Conservation (phyloP, 2,888 invertebrate species). For the Clivina fossor region DNA sequence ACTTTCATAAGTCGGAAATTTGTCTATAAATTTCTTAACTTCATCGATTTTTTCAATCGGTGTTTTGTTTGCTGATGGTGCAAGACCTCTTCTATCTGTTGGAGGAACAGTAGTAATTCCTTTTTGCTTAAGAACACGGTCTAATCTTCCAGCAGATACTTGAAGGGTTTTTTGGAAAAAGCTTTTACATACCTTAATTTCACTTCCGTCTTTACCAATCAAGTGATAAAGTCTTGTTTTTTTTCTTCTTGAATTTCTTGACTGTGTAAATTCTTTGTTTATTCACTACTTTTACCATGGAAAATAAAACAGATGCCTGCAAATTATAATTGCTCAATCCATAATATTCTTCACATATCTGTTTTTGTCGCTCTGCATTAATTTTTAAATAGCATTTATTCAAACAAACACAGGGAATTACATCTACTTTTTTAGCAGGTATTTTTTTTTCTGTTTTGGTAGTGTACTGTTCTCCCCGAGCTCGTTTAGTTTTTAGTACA, state of each 20-base stretch:
- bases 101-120: constrained; percentile 11
- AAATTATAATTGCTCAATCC: background rate
- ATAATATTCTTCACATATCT: constrained; percentile 12
- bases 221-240: background rate
- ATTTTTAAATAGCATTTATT: constrained; percentile 14
- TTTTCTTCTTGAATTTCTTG: background rate
- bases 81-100: constrained; percentile 12
- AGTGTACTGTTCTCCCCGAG: too few species aligned
- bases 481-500: too few species aligned
- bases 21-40: constrained; percentile 13
- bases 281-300: background rate
- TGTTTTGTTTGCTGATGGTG: constrained; percentile 17
- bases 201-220: constrained; percentile 9
- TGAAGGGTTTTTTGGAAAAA: constrained; percentile 9
- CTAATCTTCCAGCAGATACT: constrained; percentile 1
- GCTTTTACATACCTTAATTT: constrained; percentile 18
- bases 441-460: too few species aligned
- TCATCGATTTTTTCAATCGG: constrained; percentile 14
- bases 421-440: too few species aligned
- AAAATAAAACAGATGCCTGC: background rate
- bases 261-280: background rate
- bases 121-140: constrained; percentile 6
- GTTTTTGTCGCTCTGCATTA: constrained; percentile 12
- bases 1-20: constrained; percentile 11
- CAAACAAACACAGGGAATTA: constrained; percentile 8